Base-by-base conservation (phyloP, 2,888 invertebrate species). In the Acrocyrtus sp. region DNA sequence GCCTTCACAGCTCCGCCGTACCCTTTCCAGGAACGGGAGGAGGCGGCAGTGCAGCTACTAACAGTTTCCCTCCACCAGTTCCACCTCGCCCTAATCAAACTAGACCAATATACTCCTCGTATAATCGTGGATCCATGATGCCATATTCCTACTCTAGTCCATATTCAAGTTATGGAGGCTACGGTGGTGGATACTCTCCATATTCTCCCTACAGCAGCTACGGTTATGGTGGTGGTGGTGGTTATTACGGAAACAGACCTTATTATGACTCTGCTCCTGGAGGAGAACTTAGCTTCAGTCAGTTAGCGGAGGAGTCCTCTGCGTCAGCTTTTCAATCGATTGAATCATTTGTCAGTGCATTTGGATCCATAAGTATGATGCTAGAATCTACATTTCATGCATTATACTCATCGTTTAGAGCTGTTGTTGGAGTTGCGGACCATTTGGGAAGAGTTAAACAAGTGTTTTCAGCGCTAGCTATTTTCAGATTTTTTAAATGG, bases 301-400 rank as follows among this genome's bases (percentile, higher is more conserved):
- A 94, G 83, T 87, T 93, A 83, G 96, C 96, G 0, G 96, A 96
- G 85, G 96, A 96, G 81, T 93, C 91, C 81, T 94, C 96, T 0
- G 87, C 96, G 51, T 92, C 93, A 66, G 95, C 98, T 6, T 98
- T 98, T 84, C 93, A 96, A 82, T 95, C 95, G 15, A 95, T 98
- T 79, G 96, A 98, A 85, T 92, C 95, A 60, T 87, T 97, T 21
- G 94, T 96, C 1, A 90, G 92, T 80, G 95, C 98, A 0, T 93
- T 98, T 79, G 92, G 93, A 19, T 96, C 98, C 60, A 90, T 98
- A 2, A 94, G 96, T 2, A 94, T 96, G 89, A 96, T 98, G 95
- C 85, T 98, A 66, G 98, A 98, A 83, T 97, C 96, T 22, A 97
- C 98, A 50, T 97, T 96, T 84, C 93, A 94, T 83, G 97, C 98